phyloP scores from a whole-genome alignment of 2,888 invertebrate genomes.

The Coelogynopora nodosa region DNA sequence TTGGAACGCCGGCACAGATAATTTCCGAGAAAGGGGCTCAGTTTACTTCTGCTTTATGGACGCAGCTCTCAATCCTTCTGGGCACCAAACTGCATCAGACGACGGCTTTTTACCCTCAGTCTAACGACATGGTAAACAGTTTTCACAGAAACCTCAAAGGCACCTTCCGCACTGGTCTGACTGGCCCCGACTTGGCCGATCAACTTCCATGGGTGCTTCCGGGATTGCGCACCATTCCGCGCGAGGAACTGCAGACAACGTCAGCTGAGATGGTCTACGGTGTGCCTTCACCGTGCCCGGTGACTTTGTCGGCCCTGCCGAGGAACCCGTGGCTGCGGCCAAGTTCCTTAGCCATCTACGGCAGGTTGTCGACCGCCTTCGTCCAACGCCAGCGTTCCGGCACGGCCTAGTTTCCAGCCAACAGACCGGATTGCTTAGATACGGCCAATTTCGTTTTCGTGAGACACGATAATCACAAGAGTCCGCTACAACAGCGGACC shows the following conservation, averaged over 20 bases:
- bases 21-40: not conserved
- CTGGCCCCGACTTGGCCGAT: not conserved
- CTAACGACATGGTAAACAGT: not conserved
- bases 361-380: not conserved
- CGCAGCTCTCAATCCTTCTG: not conserved
- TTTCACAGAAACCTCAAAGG: not conserved
- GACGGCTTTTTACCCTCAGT: not conserved
- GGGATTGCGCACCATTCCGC: not conserved
- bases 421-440: not conserved
- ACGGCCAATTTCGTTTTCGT: not conserved
- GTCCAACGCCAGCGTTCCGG: not conserved
- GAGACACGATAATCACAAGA: not conserved
- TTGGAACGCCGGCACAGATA: not conserved
- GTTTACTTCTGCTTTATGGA: not conserved
- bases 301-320: not conserved
- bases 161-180: not conserved
- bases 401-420: not conserved
- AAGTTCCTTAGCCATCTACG: not conserved
- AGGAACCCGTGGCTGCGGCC: not conserved
- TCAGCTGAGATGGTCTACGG: not conserved
- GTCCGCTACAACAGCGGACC: not conserved
- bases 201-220: not conserved
- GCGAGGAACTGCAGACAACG: not conserved
- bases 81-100: not conserved
- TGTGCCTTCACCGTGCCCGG: not conserved